Base-by-base conservation (phyloP, 2,797 vertebrate species). In the Acanthornis magna region DNA sequence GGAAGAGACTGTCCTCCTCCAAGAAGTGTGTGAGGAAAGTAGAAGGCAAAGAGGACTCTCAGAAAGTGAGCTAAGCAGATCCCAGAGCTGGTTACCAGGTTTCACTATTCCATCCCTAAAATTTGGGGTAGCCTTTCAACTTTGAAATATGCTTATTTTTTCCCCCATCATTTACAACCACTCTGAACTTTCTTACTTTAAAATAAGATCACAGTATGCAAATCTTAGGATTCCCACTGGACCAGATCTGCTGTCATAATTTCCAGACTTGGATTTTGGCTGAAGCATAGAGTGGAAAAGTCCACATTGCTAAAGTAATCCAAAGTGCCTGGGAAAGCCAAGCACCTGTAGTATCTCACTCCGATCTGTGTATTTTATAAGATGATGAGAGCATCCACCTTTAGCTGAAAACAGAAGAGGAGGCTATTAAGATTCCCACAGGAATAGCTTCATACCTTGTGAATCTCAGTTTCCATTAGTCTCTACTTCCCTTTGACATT, bases 351-450 rank as follows among this genome's bases (percentile, higher is more conserved):
- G 36, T 63, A 34, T 58, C 79, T 94, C 72, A 81, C 26, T 88
- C 67, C 67, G 85, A 70, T 85, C 68, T 73, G 51, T 0, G 0
- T 42, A 45, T 84, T 95, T 93, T 91, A 43, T 88, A 71, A 92
- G 70, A 96, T 50, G 62, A 72, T 81, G 85, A 92, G 85, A 85
- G 42, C 32, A 81, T 88, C 73, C 32, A 70, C 70, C 22, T 92
- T 92, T 92, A 84, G 38, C 92, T 84, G 63, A 89, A 84, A 81
- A 73, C 38, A 76, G 85, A 40, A 94, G 89, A 93, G 66, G 11
- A 89, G 43, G 47, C 51, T 85, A 34, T 94, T 78, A 88, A 45
- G 48, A 75, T 93, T 93, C 85, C 63, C 55, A 38, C 21, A 50
- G 82, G 87, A 93, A 74, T 18, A 85, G 23, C 29, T 91, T 92